These are phyloP conservation scores for Orthosia gothica DNA, from an alignment of 2,888 invertebrate genomes.

Conservation along the genomic window DNA sequence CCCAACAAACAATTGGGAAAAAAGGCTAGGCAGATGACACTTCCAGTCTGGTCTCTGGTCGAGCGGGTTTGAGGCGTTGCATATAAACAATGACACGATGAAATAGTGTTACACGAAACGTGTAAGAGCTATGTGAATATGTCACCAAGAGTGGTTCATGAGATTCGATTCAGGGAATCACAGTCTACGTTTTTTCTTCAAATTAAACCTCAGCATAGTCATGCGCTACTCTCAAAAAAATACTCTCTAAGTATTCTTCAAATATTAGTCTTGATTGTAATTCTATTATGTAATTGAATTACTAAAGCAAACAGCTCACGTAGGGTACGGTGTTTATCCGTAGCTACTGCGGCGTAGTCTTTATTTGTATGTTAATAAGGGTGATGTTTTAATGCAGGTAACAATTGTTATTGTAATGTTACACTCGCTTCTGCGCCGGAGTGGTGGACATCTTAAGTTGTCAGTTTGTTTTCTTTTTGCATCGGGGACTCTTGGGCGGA, in stretches of 20 bases:
- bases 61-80: conserved; percentile 31
- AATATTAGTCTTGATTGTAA: conserved; percentile 69
- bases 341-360: conserved; percentile 65
- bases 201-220: conserved; percentile 9
- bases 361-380: conserved; percentile 76
- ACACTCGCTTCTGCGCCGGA: conserved; percentile 78
- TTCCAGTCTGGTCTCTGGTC: conserved; percentile 19
- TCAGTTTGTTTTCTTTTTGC: conserved; percentile 89
- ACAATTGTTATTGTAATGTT: conserved; percentile 88
- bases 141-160: neutral
- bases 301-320: conserved; percentile 78
- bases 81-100: conserved; percentile 35
- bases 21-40: too few relatives aligned
- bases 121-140: conserved; percentile 12
- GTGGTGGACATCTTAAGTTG: conserved; percentile 87
- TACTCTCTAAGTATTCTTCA: conserved; percentile 52
- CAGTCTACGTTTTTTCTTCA: conserved; percentile 18
- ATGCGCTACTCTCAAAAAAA: conserved; percentile 30
- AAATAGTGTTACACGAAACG: conserved; percentile 19
- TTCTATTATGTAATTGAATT: conserved; percentile 82
- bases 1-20: too few relatives aligned
- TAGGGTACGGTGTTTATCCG: conserved; percentile 52
- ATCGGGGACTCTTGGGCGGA: conserved; percentile 81
- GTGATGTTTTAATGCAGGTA: conserved; percentile 62
- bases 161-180: conserved; percentile 20